A percentile compares a stretch with the other conserved stretches of the same genome.
Evolutionary conservation across 37 sponge, comb jelly and placozoan species (phyloP).

Genomic region (Lycopodina hypogea): DNA sequence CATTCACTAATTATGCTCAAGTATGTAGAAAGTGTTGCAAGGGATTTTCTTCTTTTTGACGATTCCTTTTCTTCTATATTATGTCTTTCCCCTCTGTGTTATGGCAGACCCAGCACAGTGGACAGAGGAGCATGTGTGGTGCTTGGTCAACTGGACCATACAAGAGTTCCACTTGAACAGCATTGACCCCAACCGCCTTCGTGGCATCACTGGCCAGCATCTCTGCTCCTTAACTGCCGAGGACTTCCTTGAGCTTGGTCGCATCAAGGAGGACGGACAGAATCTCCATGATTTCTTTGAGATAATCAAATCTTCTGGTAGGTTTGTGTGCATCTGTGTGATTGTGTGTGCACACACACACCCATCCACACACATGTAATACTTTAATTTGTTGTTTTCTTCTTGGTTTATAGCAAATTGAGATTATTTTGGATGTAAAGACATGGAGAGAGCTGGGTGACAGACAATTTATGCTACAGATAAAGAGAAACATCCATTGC

Average conservation of each 20-base stretch:
- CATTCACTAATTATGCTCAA: too few species aligned
- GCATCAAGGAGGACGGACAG: constrained; percentile 48
- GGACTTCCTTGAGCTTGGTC: constrained; percentile 28
- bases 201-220: constrained; percentile 39
- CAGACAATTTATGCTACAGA: too few species aligned
- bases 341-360: too few species aligned
- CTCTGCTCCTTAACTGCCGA: constrained; percentile 33
- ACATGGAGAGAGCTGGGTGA: too few species aligned
- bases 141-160: constrained; percentile 42
- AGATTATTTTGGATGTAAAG: too few species aligned
- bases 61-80: too few species aligned
- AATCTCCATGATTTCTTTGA: constrained; percentile 44
- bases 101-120: constrained; percentile 10
- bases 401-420: too few species aligned
- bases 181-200: constrained; percentile 18
- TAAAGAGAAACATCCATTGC: too few species aligned
- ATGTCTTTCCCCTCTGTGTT: background rate
- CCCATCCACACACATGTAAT: too few species aligned
- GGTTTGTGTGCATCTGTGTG: too few species aligned
- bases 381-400: too few species aligned
- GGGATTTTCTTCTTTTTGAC: background rate
- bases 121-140: constrained; percentile 45
- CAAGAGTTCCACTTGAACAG: constrained; percentile 34
- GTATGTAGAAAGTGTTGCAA: too few species aligned
- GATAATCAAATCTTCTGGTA: constrained; percentile 23